A percentile compares a stretch with the other conserved stretches of the same genome.
These are phyloP conservation scores for Kuschelorhynchus macadamiae DNA, from an alignment of 2,888 invertebrate genomes.

Conservation along the genomic window DNA sequence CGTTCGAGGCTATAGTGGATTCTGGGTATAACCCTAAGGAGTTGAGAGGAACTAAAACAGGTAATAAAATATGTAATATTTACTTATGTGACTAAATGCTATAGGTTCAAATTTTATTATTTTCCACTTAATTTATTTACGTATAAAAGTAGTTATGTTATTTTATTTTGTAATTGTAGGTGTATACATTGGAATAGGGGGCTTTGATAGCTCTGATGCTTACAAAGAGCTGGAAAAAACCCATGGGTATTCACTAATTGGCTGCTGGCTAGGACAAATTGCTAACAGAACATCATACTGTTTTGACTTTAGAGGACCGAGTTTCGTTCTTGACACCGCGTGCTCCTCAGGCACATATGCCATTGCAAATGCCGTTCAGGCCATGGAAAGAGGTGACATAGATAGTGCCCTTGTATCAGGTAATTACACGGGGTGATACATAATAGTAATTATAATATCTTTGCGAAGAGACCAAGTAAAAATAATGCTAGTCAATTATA, in stretches of 20 bases:
- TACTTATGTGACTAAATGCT: too few relatives aligned
- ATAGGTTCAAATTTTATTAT: too few relatives aligned
- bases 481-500: too few relatives aligned
- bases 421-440: constrained; percentile 37
- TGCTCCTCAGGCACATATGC: constrained; percentile 56
- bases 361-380: constrained; percentile 53
- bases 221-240: constrained; percentile 33
- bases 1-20: constrained; percentile 57
- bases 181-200: constrained; percentile 50
- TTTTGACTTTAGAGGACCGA: constrained; percentile 59
- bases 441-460: not conserved
- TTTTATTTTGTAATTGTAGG: too few relatives aligned
- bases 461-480: too few relatives aligned
- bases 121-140: too few relatives aligned
- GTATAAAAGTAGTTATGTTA: too few relatives aligned
- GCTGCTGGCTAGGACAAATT: constrained; percentile 43
- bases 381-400: constrained; percentile 44
- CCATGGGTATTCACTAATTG: constrained; percentile 51
- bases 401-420: constrained; percentile 53
- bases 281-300: constrained; percentile 56
- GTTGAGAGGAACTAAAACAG: constrained; percentile 55
- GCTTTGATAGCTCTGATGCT: constrained; percentile 19
- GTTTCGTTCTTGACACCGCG: constrained; percentile 56
- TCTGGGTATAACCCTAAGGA: constrained; percentile 57
- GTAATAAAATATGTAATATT: too few relatives aligned